Conservation (phyloP, 2,797 vertebrate genomes). For the Malurus leucopterus region DNA sequence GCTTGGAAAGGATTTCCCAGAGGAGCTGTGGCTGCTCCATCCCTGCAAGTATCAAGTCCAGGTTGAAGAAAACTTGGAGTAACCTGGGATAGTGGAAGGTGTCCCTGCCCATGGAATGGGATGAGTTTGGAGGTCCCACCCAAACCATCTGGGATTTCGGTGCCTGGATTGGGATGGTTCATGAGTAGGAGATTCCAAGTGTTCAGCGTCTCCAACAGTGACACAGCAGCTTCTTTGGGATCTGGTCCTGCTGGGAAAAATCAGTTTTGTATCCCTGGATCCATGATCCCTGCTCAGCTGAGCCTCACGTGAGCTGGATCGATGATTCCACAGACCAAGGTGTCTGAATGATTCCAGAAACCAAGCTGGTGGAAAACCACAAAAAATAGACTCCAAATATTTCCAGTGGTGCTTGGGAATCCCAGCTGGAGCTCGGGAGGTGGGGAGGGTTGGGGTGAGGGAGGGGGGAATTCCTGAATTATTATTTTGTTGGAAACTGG, state of each 20-base stretch:
- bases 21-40: not conserved
- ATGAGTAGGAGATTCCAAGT: not conserved
- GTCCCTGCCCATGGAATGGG: not conserved
- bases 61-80: not conserved
- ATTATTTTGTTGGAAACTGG: not conserved
- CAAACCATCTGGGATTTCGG: not conserved
- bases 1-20: not conserved
- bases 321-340: not conserved
- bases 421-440: not conserved
- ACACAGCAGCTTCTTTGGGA: not conserved
- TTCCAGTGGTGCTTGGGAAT: not conserved
- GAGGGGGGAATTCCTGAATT: not conserved
- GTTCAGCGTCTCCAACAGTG: rapidly evolving
- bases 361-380: not conserved
- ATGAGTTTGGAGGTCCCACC: not conserved
- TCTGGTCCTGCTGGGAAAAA: not conserved
- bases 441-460: not conserved
- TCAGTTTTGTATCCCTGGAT: not conserved
- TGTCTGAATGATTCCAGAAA: rapidly evolving
- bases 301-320: rapidly evolving
- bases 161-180: not conserved
- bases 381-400: not conserved
- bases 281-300: rapidly evolving
- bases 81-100: not conserved
- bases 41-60: not conserved